Evolutionary conservation across 2,797 vertebrate species (phyloP), one percentile per base, ranked within the genome.

Genomic region (Pantherophis vulpinus): DNA sequence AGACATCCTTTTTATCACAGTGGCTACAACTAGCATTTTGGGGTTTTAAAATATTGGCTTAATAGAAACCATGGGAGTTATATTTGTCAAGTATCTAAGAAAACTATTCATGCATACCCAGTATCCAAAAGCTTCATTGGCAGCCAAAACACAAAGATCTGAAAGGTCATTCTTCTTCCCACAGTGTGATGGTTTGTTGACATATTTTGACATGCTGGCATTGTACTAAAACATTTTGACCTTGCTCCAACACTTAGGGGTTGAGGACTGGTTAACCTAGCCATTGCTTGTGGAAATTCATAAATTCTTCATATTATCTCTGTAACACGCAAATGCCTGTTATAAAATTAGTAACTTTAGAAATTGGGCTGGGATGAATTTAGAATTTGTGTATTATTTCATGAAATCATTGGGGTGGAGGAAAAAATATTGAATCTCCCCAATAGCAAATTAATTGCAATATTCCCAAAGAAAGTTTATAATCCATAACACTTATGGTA

Each of bases 181-280:
- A 96, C 93, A 93, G 95, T 95, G 89, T 98, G 98, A 98, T 97
- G 97, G 97, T 97, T 98, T 97, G 97, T 98, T 98, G 98, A 98
- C 97, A 97, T 98, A 97, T 98, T 98, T 98, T 98, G 98, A 99
- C 98, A 98, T 94, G 91, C 94, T 95, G 95, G 94, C 97, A 97
- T 96, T 98, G 96, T 94, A 96, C 97, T 97, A 95, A 97, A 97
- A 98, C 97, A 97, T 97, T 98, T 97, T 97, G 98, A 98, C 98
- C 97, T 98, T 97, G 97, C 93, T 96, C 94, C 92, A 94, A 93
- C 94, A 96, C 97, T 93, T 79, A 96, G 97, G 97, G 97, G 97
- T 95, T 97, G 94, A 54, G 88, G 94, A 95, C 96, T 94, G 93
- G 89, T 94, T 94, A 94, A 94, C 93, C 93, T 94, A 95, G 96